These are phyloP conservation scores for Clostera curtula DNA, from an alignment of 2,888 invertebrate species.

Conservation along the genomic window DNA sequence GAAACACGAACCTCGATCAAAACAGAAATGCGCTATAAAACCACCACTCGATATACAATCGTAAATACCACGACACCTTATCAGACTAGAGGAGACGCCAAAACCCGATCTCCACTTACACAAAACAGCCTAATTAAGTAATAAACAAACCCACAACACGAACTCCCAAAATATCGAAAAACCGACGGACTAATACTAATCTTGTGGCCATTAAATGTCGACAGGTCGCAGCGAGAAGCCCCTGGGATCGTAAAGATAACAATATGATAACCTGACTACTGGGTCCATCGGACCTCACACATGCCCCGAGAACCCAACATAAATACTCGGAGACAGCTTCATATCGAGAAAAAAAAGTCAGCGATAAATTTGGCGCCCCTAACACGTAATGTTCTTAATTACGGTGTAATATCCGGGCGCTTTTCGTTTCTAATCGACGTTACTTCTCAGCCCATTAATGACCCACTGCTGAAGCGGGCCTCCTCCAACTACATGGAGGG, in stretches of 20 bases:
- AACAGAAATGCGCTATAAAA: slow-evolving; percentile 45
- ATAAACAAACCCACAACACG: slow-evolving; percentile 73
- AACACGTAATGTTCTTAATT: slow-evolving; percentile 72
- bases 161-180: slow-evolving; percentile 54
- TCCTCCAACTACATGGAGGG: too few species aligned
- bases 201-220: slow-evolving; percentile 65
- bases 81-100: slow-evolving; percentile 59
- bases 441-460: slow-evolving; percentile 41
- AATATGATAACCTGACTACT: slow-evolving; percentile 68
- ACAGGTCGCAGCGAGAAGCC: slow-evolving; percentile 67
- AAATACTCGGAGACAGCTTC: slow-evolving; percentile 66
- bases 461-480: too few species aligned
- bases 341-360: slow-evolving; percentile 71
- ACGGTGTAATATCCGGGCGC: slow-evolving; percentile 65
- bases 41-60: slow-evolving; percentile 50
- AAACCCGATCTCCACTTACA: slow-evolving; percentile 57
- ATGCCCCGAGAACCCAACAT: slow-evolving; percentile 52
- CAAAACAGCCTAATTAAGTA: slow-evolving; percentile 74
- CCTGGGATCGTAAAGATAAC: slow-evolving; percentile 70
- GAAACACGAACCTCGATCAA: slow-evolving; percentile 42
- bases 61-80: slow-evolving; percentile 72
- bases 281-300: slow-evolving; percentile 66
- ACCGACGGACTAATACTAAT: slow-evolving; percentile 57
- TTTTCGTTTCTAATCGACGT: slow-evolving; percentile 64
- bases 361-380: slow-evolving; percentile 74